Evolutionary conservation across 2,888 invertebrate genomes (phyloP).

Genomic region (Anthrax anthrax): DNA sequence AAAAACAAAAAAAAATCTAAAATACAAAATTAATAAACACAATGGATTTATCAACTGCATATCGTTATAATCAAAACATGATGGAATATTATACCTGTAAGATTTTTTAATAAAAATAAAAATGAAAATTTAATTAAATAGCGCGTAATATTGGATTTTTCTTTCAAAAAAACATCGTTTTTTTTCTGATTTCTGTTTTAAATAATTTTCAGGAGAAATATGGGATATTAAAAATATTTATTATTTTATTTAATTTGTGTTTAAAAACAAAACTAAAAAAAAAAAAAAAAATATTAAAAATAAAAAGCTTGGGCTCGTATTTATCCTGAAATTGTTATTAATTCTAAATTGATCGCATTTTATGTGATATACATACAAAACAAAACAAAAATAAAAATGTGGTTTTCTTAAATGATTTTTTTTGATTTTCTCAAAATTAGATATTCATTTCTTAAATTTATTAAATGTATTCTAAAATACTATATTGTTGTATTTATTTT

Average conservation of each 20-base stretch:
- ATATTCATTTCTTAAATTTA: no score
- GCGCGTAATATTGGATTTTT: no score
- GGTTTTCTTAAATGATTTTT: no score
- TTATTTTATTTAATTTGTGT: no score
- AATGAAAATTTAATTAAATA: background rate
- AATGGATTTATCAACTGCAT: slow-evolving; percentile 84
- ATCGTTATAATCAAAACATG: slow-evolving; percentile 94
- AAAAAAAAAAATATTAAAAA: background rate
- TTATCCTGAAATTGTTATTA: background rate
- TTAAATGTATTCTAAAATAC: no score
- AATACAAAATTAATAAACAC: background rate
- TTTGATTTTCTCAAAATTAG: no score
- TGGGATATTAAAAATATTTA: background rate
- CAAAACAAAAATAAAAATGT: no score
- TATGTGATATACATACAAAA: no score
- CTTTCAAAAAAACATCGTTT: no score
- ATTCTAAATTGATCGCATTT: no score
- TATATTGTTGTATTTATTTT: no score
- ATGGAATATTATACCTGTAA: slow-evolving; percentile 98
- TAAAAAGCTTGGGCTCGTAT: background rate
- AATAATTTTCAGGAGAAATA: background rate
- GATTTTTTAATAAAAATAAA: slow-evolving; percentile 20
- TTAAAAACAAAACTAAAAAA: background rate
- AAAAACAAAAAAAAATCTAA: slow-evolving; percentile 1
- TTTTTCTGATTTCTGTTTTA: no score